Percentiles rank a stretch among this genome's conserved stretches.
These are phyloP conservation scores for Phanerotoma sp. DNA, from an alignment of 2,888 invertebrate genomes.

Conservation along the genomic window DNA sequence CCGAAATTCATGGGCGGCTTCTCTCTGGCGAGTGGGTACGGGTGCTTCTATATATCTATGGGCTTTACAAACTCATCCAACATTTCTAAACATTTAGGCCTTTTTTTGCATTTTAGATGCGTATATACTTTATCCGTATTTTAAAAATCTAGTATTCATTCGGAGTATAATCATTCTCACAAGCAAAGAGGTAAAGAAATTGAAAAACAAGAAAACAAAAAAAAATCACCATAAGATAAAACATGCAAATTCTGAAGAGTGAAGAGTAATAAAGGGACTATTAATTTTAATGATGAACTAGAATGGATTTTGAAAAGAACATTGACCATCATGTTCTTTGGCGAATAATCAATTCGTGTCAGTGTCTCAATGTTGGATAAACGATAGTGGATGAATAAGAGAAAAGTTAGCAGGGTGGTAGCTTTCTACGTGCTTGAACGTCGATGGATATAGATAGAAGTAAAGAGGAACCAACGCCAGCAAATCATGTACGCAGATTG, in stretches of 20 bases:
- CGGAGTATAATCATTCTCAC: no score
- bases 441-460: constrained; percentile 32
- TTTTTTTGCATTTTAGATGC: no score
- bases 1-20: constrained; percentile 58
- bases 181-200: no score
- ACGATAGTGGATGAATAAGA: constrained; percentile 14
- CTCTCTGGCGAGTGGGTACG: constrained; percentile 38
- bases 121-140: no score
- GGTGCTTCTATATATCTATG: constrained; percentile 17
- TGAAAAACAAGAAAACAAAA: no score
- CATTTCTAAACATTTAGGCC: not conserved
- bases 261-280: not conserved
- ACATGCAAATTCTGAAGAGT: no score
- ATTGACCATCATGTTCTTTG: constrained; percentile 2
- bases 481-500: constrained; percentile 56
- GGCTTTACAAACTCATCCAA: not conserved
- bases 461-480: constrained; percentile 38
- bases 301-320: constrained; percentile 4
- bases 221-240: not conserved
- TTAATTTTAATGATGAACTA: constrained; percentile 20
- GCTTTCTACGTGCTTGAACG: constrained; percentile 18
- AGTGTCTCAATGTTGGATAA: constrained; percentile 14
- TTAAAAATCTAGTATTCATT: no score
- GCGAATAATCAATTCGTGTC: constrained; percentile 18
- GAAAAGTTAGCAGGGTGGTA: constrained; percentile 24